phyloP scores from a whole-genome alignment of 2,797 vertebrate genomes.

The Rhynchonycteris naso region DNA sequence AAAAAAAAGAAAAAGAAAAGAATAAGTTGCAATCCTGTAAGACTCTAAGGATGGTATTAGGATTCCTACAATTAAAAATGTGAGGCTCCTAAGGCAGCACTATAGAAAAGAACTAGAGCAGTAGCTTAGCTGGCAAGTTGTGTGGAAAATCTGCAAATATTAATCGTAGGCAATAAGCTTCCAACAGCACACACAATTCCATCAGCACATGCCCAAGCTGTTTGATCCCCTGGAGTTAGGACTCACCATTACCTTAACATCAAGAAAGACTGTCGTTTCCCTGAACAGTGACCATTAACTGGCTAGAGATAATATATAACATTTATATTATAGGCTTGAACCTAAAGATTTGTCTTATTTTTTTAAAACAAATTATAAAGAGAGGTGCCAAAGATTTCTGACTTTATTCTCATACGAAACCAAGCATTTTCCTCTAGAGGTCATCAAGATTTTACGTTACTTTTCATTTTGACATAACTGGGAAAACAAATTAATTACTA shows the following conservation, averaged over 20 bases:
- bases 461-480: constrained; percentile 17
- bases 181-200: constrained; percentile 43
- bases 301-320: constrained; percentile 24
- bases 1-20: neutral
- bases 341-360: neutral
- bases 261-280: neutral
- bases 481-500: constrained; percentile 38
- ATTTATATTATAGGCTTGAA: constrained; percentile 9
- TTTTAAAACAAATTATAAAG: constrained; percentile 12
- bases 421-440: neutral
- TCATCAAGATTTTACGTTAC: constrained; percentile 19
- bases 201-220: neutral
- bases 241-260: neutral
- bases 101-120: neutral
- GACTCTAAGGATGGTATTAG: neutral
- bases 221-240: neutral
- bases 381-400: constrained; percentile 36
- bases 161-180: constrained; percentile 43
- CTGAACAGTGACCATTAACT: neutral
- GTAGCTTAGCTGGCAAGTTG: constrained; percentile 36
- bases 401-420: constrained; percentile 31
- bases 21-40: neutral
- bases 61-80: constrained; percentile 36
- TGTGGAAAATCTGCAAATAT: constrained; percentile 62
- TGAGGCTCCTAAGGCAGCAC: neutral